These are phyloP conservation scores for Halisarca cf. caerulea DNA, from an alignment of 37 sponge, comb jelly and placozoan genomes.

Conservation along the genomic window DNA sequence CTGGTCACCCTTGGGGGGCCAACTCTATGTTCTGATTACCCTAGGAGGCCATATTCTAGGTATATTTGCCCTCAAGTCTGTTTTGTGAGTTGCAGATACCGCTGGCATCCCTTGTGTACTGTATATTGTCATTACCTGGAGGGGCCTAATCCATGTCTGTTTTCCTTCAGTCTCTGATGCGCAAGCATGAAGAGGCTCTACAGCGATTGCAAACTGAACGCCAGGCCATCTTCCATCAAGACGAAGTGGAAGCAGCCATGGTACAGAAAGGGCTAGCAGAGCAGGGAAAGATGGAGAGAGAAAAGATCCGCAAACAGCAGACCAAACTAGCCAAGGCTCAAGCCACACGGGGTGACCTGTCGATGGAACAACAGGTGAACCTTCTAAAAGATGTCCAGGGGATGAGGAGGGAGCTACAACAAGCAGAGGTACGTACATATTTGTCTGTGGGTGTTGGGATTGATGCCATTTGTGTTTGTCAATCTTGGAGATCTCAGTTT, in stretches of 20 bases:
- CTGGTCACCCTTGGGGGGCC: too few species aligned
- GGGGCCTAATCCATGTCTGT: neutral
- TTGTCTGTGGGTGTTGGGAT: too few species aligned
- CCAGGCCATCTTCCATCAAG: neutral
- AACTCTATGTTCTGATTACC: too few species aligned
- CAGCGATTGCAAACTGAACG: neutral
- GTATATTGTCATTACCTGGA: too few species aligned
- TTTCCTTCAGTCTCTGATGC: conserved; percentile 33
- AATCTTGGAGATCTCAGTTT: too few species aligned
- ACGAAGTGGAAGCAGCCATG: conserved; percentile 5
- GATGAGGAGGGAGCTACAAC: neutral
- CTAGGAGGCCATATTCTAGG: too few species aligned
- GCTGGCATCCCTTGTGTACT: too few species aligned
- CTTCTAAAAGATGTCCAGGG: neutral
- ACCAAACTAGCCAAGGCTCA: neutral
- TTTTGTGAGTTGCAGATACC: too few species aligned
- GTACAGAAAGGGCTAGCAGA: neutral
- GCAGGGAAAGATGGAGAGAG: neutral
- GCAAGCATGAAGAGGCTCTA: conserved; percentile 24
- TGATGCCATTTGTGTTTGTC: too few species aligned
- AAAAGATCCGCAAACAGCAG: neutral
- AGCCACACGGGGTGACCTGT: neutral
- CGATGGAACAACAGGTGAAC: conserved; percentile 13
- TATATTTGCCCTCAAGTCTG: too few species aligned
- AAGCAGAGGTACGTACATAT: neutral